These are phyloP conservation scores for Eulemur albifrons DNA, from an alignment of 2,797 vertebrate genomes.

Conservation along the genomic window DNA sequence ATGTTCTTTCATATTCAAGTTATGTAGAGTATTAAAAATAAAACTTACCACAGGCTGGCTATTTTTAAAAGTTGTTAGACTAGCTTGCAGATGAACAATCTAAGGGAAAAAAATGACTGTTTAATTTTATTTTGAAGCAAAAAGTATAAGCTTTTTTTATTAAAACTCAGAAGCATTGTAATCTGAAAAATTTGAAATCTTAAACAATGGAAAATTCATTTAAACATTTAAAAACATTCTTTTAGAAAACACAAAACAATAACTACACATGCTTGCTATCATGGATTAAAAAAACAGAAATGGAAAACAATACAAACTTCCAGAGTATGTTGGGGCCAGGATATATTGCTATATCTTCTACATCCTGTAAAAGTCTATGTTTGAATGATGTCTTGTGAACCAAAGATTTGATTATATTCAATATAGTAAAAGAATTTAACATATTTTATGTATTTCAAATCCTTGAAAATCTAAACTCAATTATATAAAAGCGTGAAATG, in stretches of 20 bases:
- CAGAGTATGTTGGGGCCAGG: neutral
- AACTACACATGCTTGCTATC: neutral
- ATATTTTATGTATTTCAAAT: neutral
- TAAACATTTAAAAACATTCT: slow-evolving; percentile 31
- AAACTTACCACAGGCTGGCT: slow-evolving; percentile 89
- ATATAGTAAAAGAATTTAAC: neutral
- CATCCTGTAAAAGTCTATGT: neutral
- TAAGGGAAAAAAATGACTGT: slow-evolving; percentile 73
- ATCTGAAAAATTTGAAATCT: slow-evolving; percentile 1
- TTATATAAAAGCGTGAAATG: neutral
- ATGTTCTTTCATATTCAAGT: neutral
- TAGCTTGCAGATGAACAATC: slow-evolving; percentile 92
- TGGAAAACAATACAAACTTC: slow-evolving; percentile 6
- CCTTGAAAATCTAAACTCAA: neutral
- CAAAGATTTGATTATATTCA: slow-evolving; percentile 27
- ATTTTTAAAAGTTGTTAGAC: slow-evolving; percentile 88
- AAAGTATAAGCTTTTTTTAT: neutral
- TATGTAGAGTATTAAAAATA: neutral
- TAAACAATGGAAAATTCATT: neutral
- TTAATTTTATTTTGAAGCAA: slow-evolving; percentile 56
- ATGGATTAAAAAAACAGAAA: neutral
- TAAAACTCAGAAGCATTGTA: slow-evolving; percentile 38
- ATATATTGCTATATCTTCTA: neutral
- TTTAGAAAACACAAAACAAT: neutral
- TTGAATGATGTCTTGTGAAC: neutral